phyloP scores from a whole-genome alignment of 2,888 invertebrate species.

The Dinocampus coccinellae region DNA sequence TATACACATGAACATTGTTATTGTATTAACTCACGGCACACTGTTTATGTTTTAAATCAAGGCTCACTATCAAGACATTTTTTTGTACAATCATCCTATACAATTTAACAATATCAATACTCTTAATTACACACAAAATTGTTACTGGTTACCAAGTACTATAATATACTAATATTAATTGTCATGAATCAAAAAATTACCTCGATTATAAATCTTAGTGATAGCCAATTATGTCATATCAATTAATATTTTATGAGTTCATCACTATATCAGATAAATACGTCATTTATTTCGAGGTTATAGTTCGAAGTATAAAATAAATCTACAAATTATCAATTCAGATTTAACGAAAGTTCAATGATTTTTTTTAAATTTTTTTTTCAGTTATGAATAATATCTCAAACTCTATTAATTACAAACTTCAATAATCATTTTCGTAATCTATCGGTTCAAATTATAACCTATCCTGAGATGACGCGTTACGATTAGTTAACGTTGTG shows the following conservation, averaged over 20 bases:
- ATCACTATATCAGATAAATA: not conserved
- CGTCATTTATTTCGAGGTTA: not conserved
- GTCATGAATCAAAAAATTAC: not conserved
- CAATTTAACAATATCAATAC: not conserved
- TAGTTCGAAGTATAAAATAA: too few species aligned
- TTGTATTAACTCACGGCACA: not conserved
- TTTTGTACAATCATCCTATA: not conserved
- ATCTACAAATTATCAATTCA: too few species aligned
- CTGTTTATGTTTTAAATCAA: not conserved
- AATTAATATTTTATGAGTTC: not conserved
- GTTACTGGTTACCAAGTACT: not conserved
- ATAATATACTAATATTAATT: not conserved
- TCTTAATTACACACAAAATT: not conserved
- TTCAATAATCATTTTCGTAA: not conserved
- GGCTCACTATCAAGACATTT: not conserved
- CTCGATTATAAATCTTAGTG: not conserved
- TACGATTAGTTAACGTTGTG: not conserved
- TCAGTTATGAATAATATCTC: not conserved
- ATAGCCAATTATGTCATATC: not conserved
- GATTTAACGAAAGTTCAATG: too few species aligned
- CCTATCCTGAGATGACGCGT: not conserved
- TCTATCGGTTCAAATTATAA: slow-evolving; percentile 2
- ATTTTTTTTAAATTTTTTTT: too few species aligned
- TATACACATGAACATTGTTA: not conserved
- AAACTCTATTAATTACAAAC: not conserved